Percentiles rank a stretch among this genome's conserved stretches.
Evolutionary conservation across 1,140 invertebrate genomes (phyloP).

Genomic region (Lordiphosa clarofinis): DNA sequence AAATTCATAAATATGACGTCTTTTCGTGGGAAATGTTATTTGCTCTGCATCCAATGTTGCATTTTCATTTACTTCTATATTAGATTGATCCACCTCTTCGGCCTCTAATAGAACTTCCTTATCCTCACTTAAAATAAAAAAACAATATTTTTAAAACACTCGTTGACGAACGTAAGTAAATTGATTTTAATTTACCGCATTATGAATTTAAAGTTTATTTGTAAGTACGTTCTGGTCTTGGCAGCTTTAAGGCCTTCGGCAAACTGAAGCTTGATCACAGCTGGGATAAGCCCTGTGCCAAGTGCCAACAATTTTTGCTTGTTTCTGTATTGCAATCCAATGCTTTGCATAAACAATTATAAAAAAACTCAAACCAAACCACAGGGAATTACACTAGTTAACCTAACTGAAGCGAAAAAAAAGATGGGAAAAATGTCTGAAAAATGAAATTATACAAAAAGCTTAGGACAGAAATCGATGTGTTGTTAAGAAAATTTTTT

Average conservation of each 20-base stretch:
- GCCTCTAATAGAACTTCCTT: conserved; percentile 20
- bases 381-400: no score
- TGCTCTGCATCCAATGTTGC: neutral
- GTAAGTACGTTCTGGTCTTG: conserved; percentile 11
- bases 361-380: neutral
- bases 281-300: no score
- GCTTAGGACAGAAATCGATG: no score
- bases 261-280: conserved; percentile 18
- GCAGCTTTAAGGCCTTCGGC: conserved; percentile 13
- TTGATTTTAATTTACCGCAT: conserved; percentile 13
- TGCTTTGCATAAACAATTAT: neutral
- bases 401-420: no score
- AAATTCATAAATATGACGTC: conserved; percentile 1
- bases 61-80: neutral
- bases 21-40: neutral
- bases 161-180: no score
- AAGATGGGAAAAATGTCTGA: no score
- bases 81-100: conserved; percentile 3
- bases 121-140: conserved; percentile 16
- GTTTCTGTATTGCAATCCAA: neutral
- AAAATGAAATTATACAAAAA: no score
- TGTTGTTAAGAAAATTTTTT: no score
- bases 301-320: no score
- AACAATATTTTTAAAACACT: neutral
- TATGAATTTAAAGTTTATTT: neutral